Percentiles rank a stretch among this genome's conserved stretches.
These are phyloP conservation scores for Pachycephala philippinensis DNA, from an alignment of 2,113 vertebrate genomes.

Conservation along the genomic window DNA sequence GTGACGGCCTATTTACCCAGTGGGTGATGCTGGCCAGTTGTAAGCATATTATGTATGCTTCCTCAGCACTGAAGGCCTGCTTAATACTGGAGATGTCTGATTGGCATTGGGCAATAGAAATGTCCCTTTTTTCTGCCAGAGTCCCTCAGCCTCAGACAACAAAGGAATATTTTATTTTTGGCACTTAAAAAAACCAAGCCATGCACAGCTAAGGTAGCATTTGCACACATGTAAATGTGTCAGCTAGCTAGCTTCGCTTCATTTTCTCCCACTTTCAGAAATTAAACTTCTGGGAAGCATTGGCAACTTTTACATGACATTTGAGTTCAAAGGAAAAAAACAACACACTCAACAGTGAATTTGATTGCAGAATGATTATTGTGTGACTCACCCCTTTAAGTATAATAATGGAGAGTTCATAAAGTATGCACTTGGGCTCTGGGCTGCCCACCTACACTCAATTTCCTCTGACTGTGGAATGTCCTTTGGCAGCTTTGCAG, in stretches of 20 bases:
- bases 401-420: neutral
- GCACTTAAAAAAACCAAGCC: neutral
- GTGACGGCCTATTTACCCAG: neutral
- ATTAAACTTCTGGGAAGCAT: neutral
- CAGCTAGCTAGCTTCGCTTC: neutral
- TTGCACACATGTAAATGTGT: neutral
- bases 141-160: neutral
- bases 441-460: constrained; percentile 39
- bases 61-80: neutral
- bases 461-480: constrained; percentile 49
- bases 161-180: neutral
- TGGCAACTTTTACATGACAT: neutral
- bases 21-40: neutral
- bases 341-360: neutral
- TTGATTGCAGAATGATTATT: constrained; percentile 9
- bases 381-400: neutral
- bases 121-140: neutral
- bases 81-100: neutral
- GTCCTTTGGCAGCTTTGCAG: constrained; percentile 43
- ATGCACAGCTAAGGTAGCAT: neutral
- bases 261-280: neutral
- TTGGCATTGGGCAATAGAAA: neutral
- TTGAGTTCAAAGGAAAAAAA: neutral
- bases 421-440: constrained; percentile 1
- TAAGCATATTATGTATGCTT: neutral